These are phyloP conservation scores for Megalurothrips usitatus DNA, from an alignment of 2,888 invertebrate species.

Conservation along the genomic window DNA sequence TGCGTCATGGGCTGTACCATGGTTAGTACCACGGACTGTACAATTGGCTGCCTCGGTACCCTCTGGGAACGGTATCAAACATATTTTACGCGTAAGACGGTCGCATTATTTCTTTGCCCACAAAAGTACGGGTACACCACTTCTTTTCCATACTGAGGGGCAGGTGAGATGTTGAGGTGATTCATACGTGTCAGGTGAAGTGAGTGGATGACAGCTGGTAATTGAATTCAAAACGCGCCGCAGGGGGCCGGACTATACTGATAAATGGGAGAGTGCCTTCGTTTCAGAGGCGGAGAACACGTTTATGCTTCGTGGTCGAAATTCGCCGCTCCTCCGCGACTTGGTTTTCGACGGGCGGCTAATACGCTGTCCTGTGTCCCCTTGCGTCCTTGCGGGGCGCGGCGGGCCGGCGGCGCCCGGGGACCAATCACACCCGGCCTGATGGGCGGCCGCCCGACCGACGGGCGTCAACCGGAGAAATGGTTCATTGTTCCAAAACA, in stretches of 20 bases:
- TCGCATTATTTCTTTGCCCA: not conserved
- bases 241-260: too few relatives aligned
- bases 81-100: not conserved
- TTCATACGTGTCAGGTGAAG: too few relatives aligned
- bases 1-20: not conserved
- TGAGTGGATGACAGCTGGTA: too few relatives aligned
- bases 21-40: not conserved
- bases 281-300: too few relatives aligned
- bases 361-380: not conserved
- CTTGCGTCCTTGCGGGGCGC: not conserved
- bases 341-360: too few relatives aligned
- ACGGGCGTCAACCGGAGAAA: not conserved
- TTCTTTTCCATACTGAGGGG: too few relatives aligned
- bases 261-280: too few relatives aligned
- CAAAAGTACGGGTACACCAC: not conserved
- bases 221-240: too few relatives aligned
- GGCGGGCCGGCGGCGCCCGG: not conserved
- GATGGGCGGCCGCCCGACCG: not conserved
- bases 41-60: not conserved
- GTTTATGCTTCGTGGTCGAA: too few relatives aligned
- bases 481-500: constrained; percentile 1
- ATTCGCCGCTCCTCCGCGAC: too few relatives aligned
- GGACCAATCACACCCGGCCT: not conserved
- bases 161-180: too few relatives aligned
- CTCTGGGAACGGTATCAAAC: not conserved